Conservation (phyloP, 1,140 invertebrate genomes). For the Drosophila miranda region DNA sequence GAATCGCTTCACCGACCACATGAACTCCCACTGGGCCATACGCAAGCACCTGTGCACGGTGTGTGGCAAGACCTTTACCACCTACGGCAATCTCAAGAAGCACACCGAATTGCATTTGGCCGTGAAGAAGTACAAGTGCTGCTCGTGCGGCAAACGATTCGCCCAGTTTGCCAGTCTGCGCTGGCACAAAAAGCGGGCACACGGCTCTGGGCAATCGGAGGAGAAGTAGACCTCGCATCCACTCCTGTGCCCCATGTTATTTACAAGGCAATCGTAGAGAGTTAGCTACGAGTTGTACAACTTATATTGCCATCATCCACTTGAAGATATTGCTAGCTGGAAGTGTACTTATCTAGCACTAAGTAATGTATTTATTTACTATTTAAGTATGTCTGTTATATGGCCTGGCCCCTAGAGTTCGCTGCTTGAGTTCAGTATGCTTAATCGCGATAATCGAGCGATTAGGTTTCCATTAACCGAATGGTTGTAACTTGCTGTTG, state of each 20-base stretch:
- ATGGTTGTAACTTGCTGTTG: conserved; percentile 42
- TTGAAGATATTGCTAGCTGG: conserved; percentile 13
- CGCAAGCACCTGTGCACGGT: conserved; percentile 77
- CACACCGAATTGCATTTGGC: conserved; percentile 71
- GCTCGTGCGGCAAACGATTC: conserved; percentile 61
- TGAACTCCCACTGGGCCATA: conserved; percentile 77
- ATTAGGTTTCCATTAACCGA: conserved; percentile 42
- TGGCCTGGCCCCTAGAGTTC: conserved; percentile 10
- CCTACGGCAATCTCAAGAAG: conserved; percentile 75
- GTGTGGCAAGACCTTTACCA: conserved; percentile 75
- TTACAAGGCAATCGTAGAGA: conserved; percentile 26
- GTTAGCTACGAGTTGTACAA: conserved; percentile 19
- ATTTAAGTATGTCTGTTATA: conserved; percentile 32
- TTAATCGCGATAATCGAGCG: conserved; percentile 45
- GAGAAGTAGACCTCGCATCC: conserved; percentile 22
- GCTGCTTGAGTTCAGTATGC: conserved; percentile 26
- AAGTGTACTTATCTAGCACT: conserved; percentile 43
- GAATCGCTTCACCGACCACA: conserved; percentile 77
- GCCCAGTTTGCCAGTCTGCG: conserved; percentile 76
- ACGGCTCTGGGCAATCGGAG: conserved; percentile 17
- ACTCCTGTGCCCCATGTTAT: conserved; percentile 23
- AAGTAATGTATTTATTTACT: conserved; percentile 52
- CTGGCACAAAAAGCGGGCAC: conserved; percentile 66
- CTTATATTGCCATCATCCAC: conserved; percentile 12
- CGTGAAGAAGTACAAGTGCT: conserved; percentile 77